Evolutionary conservation across 2,888 invertebrate species (phyloP), one percentile per base, ranked within the genome.

Genomic region (Hemithea aestivaria): DNA sequence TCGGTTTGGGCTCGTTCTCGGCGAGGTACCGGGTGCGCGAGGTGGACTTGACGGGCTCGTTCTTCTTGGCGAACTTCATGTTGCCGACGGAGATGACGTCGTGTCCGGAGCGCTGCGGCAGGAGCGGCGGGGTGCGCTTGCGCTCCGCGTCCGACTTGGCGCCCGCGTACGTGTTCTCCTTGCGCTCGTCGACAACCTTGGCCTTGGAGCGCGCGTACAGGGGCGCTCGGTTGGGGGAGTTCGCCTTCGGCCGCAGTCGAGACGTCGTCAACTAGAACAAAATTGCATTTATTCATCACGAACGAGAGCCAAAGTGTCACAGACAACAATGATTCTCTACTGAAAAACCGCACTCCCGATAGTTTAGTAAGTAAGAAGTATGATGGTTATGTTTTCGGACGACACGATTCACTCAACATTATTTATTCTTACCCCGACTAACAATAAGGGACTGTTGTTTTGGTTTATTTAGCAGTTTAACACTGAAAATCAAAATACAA

Each of bases 401-500:
- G 62, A 65, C 66, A 76, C 69, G 65, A 62, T 56, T 68, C 72
- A 79, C 64, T 71, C 48, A 58, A 62, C 51, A 54, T 37, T 39
- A 40, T 53, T 63, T n/a, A n/a, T n/a, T 67, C 84, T 83, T 84
- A 83, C 83, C 83, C 68, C 53, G 58, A 56, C 45, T 56, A 56
- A 51, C 61, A 69, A 54, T 58, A 62, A 66, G 62, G 63, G 56
- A 63, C 70, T 74, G 75, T 61, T 62, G 67, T 59, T 52, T 57
- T 56, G 58, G 54, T 68, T 73, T 73, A 66, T 67, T 66, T 73
- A 79, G 79, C 59, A 68, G 78, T 65, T 66, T 74, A 73, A 59
- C 77, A 81, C 84, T 84, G 84, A 80, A 84, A 84, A 83, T 81
- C 70, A 83, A 84, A 80, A 53, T 34, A 50, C 37, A 38, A 29